Percentiles rank a stretch among this genome's conserved stretches.
Conservation (phyloP, 1,140 invertebrate genomes). For the Drosophila littoralis region DNA sequence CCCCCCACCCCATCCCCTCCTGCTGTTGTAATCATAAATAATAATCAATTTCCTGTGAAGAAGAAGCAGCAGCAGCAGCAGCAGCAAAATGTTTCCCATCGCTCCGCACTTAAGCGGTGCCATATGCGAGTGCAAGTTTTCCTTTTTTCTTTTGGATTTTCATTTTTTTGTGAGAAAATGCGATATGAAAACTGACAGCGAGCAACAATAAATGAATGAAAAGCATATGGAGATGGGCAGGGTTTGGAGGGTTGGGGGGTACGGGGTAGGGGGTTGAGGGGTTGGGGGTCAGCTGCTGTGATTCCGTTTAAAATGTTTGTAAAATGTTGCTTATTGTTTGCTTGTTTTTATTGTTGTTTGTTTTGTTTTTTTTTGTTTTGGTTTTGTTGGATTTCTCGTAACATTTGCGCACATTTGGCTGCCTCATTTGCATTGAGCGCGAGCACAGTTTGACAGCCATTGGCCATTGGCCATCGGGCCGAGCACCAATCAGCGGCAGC, state of each 20-base stretch:
- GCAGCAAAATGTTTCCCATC: constrained; percentile 73
- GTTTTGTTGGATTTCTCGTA: constrained; percentile 52
- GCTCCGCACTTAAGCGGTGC: constrained; percentile 61
- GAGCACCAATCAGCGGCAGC: constrained; percentile 64
- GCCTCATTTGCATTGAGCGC: constrained; percentile 65
- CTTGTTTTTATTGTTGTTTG: constrained; percentile 48
- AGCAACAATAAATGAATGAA: constrained; percentile 28
- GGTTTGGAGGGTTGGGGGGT: neutral
- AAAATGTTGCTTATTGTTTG: constrained; percentile 31
- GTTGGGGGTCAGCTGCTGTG: no score
- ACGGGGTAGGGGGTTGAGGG: no score
- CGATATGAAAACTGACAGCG: constrained; percentile 71
- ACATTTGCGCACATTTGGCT: constrained; percentile 76
- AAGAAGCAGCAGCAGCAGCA: neutral
- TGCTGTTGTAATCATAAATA: constrained; percentile 75
- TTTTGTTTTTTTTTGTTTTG: constrained; percentile 15
- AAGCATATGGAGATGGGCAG: neutral
- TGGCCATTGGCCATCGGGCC: constrained; percentile 1
- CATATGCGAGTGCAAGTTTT: constrained; percentile 75
- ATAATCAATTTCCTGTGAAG: constrained; percentile 78
- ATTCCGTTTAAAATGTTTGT: constrained; percentile 61
- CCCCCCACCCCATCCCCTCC: neutral
- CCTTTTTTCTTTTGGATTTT: constrained; percentile 21
- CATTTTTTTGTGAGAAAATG: constrained; percentile 57
- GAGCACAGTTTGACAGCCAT: constrained; percentile 38